These are phyloP conservation scores for Xestia rhomboidea DNA, from an alignment of 2,888 invertebrate species.

Conservation along the genomic window DNA sequence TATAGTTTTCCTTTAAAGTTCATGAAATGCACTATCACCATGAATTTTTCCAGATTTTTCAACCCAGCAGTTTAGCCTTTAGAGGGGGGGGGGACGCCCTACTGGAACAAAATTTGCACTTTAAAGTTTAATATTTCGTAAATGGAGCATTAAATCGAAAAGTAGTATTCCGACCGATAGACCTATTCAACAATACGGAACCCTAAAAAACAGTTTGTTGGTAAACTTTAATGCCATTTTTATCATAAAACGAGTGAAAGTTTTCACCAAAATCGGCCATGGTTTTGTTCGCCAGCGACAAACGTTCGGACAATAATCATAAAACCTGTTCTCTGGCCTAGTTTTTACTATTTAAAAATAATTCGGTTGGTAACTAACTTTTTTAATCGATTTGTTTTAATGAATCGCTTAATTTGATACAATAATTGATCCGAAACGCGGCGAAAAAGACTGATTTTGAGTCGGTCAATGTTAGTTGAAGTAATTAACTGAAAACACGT, in stretches of 20 bases:
- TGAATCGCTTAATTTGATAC: conserved; percentile 45
- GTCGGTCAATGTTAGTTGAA: conserved; percentile 9
- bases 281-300: conserved; percentile 58
- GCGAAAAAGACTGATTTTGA: conserved; percentile 20
- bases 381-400: conserved; percentile 50
- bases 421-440: conserved; percentile 23
- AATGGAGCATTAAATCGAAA: too few species aligned
- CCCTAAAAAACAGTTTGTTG: neutral
- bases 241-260: conserved; percentile 63
- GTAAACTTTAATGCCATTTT: conserved; percentile 34
- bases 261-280: conserved; percentile 55
- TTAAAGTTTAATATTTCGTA: too few species aligned
- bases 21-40: too few species aligned
- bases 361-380: conserved; percentile 34
- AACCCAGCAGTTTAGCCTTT: too few species aligned
- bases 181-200: too few species aligned
- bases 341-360: conserved; percentile 58
- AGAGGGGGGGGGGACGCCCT: too few species aligned
- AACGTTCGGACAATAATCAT: conserved; percentile 51
- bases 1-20: too few species aligned
- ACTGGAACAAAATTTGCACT: too few species aligned
- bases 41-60: too few species aligned
- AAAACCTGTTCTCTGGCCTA: conserved; percentile 64
- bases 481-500: neutral
- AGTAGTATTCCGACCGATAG: too few species aligned